Base-by-base conservation (phyloP, 2,113 vertebrate species). In the Acinonyx jubatus region DNA sequence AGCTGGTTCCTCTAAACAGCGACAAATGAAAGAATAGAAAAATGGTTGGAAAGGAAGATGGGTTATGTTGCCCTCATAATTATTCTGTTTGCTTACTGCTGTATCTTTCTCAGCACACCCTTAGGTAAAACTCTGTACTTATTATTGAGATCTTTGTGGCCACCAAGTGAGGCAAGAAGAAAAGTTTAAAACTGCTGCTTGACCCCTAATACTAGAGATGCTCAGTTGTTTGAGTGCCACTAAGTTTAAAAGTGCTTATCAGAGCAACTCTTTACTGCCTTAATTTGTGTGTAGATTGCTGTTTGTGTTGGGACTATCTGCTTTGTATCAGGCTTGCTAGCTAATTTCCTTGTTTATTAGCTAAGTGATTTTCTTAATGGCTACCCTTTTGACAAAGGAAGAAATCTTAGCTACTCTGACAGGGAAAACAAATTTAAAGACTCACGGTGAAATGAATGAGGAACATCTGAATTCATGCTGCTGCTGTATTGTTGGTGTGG, bases 321-420 rank as follows among this genome's bases (percentile, higher is more conserved):
- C 82, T 97, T 96, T 83, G 73, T 86, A 83, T 89, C 85, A 86
- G 84, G 33, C 78, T 90, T 80, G 74, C 69, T 89, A 93, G 82
- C 88, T 97, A 95, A 96, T 97, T 97, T 94, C 52, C 91, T 95
- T 97, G 69, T 92, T 97, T 94, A 93, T 94, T 96, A 94, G 73
- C 71, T 69, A 97, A 97, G 55, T 84, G 74, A 80, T 94, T 97
- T 96, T 93, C 94, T 96, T 96, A 97, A 97, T 76, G 82, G 91
- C 33, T 91, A 65, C 48, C n/a, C 93, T 95, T 96, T 94, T 96
- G 89, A 97, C 82, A 95, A 97, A 94, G 0, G n/a, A 92, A 94
- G 96, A 96, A 80, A 89, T 63, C 68, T 79, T 93, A 69, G 78
- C 52, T 96, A 73, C 68, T 93, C 41, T 79, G 50, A 80, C 63